Evolutionary conservation across 2,888 invertebrate species (phyloP), one percentile per base, ranked within the genome.

Genomic region (Agrochola lychnidis): DNA sequence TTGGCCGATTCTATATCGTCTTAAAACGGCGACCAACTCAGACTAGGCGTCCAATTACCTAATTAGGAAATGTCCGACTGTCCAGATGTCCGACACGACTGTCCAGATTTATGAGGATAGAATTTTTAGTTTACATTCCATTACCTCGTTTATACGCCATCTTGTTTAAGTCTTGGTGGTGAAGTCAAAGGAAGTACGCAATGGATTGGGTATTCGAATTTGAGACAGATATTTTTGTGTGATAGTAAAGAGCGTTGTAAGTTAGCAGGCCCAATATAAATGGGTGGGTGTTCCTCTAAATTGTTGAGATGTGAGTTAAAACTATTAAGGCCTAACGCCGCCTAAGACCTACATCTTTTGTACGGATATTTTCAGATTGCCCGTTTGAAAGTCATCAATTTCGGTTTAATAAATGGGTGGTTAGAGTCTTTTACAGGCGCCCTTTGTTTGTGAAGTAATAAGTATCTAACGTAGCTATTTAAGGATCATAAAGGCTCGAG

Each of bases 401-500:
- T 76, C 30, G 14, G 42, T 73, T 76, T 67, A 62, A 73, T 70
- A 70, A 81, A 78, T 77, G 48, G 51, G 57, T 70, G 40, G 36
- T 59, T 62, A 30, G 40, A 61, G 61, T 70, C 59, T 62, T 59
- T 71, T 59, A 19, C 30, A 69, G 16, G 25, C n/a, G 40, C 48
- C 45, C 63, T 69, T 76, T 80, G 63, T 76, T 48, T 61, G 70
- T 45, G 16, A 57, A 72, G 48, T 56, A 62, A 62, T 79, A 67
- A 48, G 45, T 48, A 59, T 25, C 16, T 59, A 22, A 61, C 2
- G 10, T 56, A 22, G 75, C 53, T 79, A 79, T 79, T 74, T 74
- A 70, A 12, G 69, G 75, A 69, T 74, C 64, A 45, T 66, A 75
- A 73, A 79, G 69, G 75, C 64, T 75, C 25, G 9, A 69, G 53